Conservation (phyloP, 2,888 invertebrate genomes). For the Sceliomorpha sp. region DNA sequence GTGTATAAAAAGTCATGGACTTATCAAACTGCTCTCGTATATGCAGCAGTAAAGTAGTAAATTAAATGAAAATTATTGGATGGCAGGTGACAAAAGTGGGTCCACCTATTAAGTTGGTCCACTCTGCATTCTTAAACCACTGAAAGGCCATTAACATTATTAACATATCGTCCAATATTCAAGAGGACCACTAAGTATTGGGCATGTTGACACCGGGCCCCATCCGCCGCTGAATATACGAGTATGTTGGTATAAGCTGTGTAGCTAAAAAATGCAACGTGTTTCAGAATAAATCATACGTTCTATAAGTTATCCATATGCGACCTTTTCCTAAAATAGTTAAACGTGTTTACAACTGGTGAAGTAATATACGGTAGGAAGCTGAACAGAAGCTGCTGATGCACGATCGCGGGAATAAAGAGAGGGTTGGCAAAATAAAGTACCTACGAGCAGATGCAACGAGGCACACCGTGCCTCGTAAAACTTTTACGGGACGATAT, state of each 20-base stretch:
- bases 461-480: slow-evolving; percentile 66
- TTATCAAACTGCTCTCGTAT: too few species aligned
- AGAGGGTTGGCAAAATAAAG: slow-evolving; percentile 61
- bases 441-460: slow-evolving; percentile 68
- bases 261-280: slow-evolving; percentile 22
- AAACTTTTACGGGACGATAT: slow-evolving; percentile 70
- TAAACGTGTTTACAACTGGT: slow-evolving; percentile 62
- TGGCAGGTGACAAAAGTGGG: too few species aligned
- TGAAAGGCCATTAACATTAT: too few species aligned
- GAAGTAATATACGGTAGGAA: slow-evolving; percentile 62
- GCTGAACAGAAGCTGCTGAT: slow-evolving; percentile 43
- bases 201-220: too few species aligned
- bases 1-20: too few species aligned
- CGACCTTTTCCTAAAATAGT: slow-evolving; percentile 45
- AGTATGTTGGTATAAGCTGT: too few species aligned
- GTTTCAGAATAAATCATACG: slow-evolving; percentile 16
- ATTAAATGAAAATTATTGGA: too few species aligned
- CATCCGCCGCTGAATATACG: slow-evolving; percentile 5
- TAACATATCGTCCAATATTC: too few species aligned
- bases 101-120: too few species aligned
- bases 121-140: too few species aligned
- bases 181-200: too few species aligned
- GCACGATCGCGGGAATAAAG: slow-evolving; percentile 60
- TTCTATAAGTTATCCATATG: slow-evolving; percentile 45
- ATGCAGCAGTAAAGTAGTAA: too few species aligned